A percentile compares a stretch with the other conserved stretches of the same genome.
Conservation (phyloP, 1,140 invertebrate species). For the Marisa cornuarietis region DNA sequence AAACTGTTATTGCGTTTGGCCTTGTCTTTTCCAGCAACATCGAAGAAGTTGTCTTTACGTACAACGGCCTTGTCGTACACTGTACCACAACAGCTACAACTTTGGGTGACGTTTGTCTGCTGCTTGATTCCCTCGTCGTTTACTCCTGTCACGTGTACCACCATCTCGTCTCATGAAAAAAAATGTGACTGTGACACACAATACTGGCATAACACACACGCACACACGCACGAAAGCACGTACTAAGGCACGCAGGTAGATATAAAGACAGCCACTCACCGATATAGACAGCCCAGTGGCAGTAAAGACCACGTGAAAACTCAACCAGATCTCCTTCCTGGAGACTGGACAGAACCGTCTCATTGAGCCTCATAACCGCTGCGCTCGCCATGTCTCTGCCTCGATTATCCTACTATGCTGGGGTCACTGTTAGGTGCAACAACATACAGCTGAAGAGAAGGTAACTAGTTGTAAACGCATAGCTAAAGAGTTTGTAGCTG, state of each 20-base stretch:
- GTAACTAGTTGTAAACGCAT: too few relatives aligned
- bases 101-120: slow-evolving; percentile 27
- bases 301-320: slow-evolving; percentile 49
- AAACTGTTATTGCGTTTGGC: slow-evolving; percentile 25
- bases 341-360: slow-evolving; percentile 13
- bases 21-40: slow-evolving; percentile 29
- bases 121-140: slow-evolving; percentile 35
- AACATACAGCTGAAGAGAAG: too few relatives aligned
- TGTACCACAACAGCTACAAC: slow-evolving; percentile 26
- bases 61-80: slow-evolving; percentile 32
- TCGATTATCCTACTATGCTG: too few relatives aligned
- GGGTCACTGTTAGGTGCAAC: too few relatives aligned
- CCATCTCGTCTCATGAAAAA: slow-evolving; percentile 35
- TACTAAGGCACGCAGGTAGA: too few relatives aligned
- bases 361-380: slow-evolving; percentile 4
- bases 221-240: too few relatives aligned
- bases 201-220: too few relatives aligned
- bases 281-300: slow-evolving; percentile 56
- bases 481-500: too few relatives aligned
- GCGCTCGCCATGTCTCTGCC: too few relatives aligned
- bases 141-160: slow-evolving; percentile 51
- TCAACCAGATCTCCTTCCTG: slow-evolving; percentile 49
- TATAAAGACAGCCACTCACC: too few relatives aligned
- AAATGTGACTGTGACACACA: too few relatives aligned
- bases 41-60: slow-evolving; percentile 29